Evolutionary conservation across 2,888 invertebrate genomes (phyloP).

Genomic region (Arrhopalites spinosus): DNA sequence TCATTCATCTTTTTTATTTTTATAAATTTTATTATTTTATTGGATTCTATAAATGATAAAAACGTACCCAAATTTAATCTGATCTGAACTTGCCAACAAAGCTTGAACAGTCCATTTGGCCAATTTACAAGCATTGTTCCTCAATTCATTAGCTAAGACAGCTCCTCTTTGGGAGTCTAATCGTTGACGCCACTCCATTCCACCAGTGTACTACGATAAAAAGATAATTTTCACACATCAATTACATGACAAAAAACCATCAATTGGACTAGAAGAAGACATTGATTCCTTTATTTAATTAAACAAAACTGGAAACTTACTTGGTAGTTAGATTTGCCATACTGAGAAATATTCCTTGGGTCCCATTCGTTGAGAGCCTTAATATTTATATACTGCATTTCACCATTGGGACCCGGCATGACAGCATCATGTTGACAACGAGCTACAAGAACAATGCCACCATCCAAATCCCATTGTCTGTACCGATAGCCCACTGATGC

Average conservation of each 20-base stretch:
- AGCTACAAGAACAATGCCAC: conserved; percentile 86
- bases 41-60: too few species aligned
- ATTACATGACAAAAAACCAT: background rate
- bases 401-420: conserved; percentile 81
- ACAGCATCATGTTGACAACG: conserved; percentile 98
- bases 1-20: too few species aligned
- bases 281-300: too few species aligned
- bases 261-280: background rate
- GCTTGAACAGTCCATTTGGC: conserved; percentile 99
- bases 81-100: conserved; percentile 92
- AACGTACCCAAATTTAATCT: conserved; percentile 87
- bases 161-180: conserved; percentile 97
- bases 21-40: too few species aligned
- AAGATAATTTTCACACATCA: conserved; percentile 14
- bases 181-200: conserved; percentile 98
- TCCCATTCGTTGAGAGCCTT: conserved; percentile 99
- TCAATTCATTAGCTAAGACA: conserved; percentile 94
- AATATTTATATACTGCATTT: conserved; percentile 89
- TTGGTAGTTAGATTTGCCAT: conserved; percentile 24
- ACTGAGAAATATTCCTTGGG: conserved; percentile 66
- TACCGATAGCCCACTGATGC: conserved; percentile 97
- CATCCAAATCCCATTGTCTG: conserved; percentile 94
- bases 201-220: conserved; percentile 73
- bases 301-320: conserved; percentile 16
- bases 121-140: conserved; percentile 99